Evolutionary conservation across 1,140 invertebrate species (phyloP), one percentile per base, ranked within the genome.

Genomic region (Leptinotarsa defecta): DNA sequence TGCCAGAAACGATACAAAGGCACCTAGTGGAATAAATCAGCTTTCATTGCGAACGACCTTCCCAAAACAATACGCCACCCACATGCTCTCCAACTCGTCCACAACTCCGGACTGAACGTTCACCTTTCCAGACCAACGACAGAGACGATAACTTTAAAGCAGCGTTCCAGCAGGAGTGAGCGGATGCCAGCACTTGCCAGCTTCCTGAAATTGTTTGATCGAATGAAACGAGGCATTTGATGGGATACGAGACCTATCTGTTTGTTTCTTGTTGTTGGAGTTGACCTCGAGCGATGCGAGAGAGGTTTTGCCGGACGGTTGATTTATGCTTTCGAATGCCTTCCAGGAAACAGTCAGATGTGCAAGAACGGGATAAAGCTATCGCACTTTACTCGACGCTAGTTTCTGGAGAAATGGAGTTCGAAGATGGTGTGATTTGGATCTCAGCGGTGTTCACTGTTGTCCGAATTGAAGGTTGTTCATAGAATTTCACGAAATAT

Each of bases 161-260:
- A 4, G 52, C n/a, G 15, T 19, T 15, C 52, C n/a, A 17, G 52
- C 17, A 57, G 52, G 52, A 57, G 34, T 11, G 34, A 43, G 17
- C 52, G 52, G 52, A 57, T 57, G 52, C 52, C 52, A 57, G 52
- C 52, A 57, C 52, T 57, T 57, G 52, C 52, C 52, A 57, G 52
- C 52, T 57, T 57, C 52, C 52, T 57, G 52, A 57, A 57, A 57
- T 57, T 57, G 52, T 57, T 57, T 57, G 52, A 57, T 57, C 52
- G 52, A 57, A 57, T 57, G 52, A 57, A 57, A 57, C 52, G 52
- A 57, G 52, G 52, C 52, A 57, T 57, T 57, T 57, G 52, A 57
- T 57, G 52, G 52, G 52, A 57, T 57, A 57, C 52, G 52, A 57
- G 52, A 57, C 52, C 52, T 57, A 57, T 57, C 52, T 57, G 52